Percentiles rank a stretch among this genome's conserved stretches.
phyloP scores from a whole-genome alignment of 1,140 invertebrate genomes.

The Micrasema minimum region DNA sequence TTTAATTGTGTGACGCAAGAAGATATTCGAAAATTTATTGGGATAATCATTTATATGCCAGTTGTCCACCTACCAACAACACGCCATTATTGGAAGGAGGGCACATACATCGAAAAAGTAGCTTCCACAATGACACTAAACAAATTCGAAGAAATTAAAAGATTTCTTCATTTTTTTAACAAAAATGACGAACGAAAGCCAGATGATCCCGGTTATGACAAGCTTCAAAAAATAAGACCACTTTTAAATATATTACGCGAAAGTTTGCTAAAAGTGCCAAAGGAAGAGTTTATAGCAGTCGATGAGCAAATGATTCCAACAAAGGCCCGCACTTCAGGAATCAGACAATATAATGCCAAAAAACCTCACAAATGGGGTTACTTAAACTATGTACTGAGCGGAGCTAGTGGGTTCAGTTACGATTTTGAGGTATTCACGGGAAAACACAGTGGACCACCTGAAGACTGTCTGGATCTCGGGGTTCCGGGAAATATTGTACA shows the following conservation, averaged over 20 bases:
- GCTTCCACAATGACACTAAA: slow-evolving; percentile 37
- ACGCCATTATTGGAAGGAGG: slow-evolving; percentile 39
- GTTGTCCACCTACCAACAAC: slow-evolving; percentile 40
- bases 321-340: slow-evolving; percentile 54
- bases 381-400: slow-evolving; percentile 56
- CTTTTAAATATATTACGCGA: slow-evolving; percentile 1
- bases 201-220: no score
- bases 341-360: slow-evolving; percentile 59
- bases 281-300: slow-evolving; percentile 53
- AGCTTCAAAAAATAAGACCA: no score
- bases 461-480: no score
- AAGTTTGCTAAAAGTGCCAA: slow-evolving; percentile 35
- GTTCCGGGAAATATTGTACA: no score
- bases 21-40: no score
- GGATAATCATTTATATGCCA: slow-evolving; percentile 40
- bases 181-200: no score
- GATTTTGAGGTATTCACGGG: no score
- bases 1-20: no score
- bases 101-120: slow-evolving; percentile 39
- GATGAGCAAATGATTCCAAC: slow-evolving; percentile 55
- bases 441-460: no score
- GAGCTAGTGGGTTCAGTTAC: no score
- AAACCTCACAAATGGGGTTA: slow-evolving; percentile 60
- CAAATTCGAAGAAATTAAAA: slow-evolving; percentile 44
- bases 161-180: slow-evolving; percentile 32